Percentiles rank a stretch among this genome's conserved stretches.
Evolutionary conservation across 2,888 invertebrate species (phyloP).

Genomic region (Clivina fossor): DNA sequence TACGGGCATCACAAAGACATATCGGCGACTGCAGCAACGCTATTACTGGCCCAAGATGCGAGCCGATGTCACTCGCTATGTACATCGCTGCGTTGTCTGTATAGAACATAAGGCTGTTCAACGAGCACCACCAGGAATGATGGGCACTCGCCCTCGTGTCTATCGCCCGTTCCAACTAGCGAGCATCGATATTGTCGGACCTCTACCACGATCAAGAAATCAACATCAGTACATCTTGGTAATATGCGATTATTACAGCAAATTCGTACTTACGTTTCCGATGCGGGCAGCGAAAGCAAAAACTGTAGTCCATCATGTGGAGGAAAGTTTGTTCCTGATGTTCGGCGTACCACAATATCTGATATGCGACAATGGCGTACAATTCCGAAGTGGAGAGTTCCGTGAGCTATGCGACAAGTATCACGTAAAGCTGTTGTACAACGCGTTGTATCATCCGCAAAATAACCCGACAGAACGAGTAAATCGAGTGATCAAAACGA

Average conservation of each 20-base stretch:
- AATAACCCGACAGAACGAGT: background rate
- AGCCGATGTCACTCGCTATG: background rate
- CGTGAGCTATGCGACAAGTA: background rate
- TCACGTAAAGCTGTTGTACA: background rate
- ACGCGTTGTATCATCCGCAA: background rate
- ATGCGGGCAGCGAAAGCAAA: slow-evolving; percentile 23
- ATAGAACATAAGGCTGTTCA: slow-evolving; percentile 1
- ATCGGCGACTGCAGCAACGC: background rate
- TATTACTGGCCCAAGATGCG: background rate
- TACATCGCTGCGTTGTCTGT: background rate
- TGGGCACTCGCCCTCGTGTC: background rate
- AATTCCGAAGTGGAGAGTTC: background rate
- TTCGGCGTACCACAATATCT: slow-evolving; percentile 36
- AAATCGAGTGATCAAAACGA: slow-evolving; percentile 2
- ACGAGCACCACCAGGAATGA: background rate
- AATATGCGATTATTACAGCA: slow-evolving; percentile 7
- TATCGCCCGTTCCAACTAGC: background rate
- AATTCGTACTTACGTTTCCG: slow-evolving; percentile 16
- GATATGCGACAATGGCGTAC: slow-evolving; percentile 36
- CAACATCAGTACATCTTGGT: background rate
- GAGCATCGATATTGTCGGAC: background rate
- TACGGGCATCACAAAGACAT: background rate
- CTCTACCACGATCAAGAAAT: background rate
- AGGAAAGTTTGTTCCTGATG: slow-evolving; percentile 20
- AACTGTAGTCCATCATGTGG: slow-evolving; percentile 7